phyloP scores from a whole-genome alignment of 2,797 vertebrate genomes.

The Psittacula echo region DNA sequence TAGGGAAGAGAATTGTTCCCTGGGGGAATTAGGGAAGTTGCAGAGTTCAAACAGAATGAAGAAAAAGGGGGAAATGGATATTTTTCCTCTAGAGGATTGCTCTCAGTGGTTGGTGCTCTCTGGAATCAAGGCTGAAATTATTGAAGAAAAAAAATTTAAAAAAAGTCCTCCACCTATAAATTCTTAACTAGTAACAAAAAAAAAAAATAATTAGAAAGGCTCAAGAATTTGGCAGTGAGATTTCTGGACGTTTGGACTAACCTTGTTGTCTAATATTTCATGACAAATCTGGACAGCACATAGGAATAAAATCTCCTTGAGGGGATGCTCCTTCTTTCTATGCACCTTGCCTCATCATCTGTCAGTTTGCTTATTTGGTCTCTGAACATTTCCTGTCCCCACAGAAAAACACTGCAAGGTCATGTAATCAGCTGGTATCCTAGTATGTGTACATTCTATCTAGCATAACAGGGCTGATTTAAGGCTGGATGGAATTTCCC shows the following conservation, averaged over 20 bases:
- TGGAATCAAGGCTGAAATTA: conserved; percentile 43
- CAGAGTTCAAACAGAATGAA: conserved; percentile 68
- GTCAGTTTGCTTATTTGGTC: not conserved
- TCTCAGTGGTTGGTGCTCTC: conserved; percentile 12
- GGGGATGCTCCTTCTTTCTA: not conserved
- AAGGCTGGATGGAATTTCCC: conserved; percentile 1
- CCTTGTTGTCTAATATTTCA: not conserved
- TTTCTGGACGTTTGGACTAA: not conserved
- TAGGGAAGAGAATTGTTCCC: conserved; percentile 65
- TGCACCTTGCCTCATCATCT: not conserved
- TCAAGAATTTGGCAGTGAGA: not conserved
- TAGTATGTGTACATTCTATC: not conserved
- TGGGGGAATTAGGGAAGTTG: conserved; percentile 53
- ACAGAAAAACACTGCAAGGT: not conserved
- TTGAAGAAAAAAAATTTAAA: not conserved
- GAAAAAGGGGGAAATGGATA: conserved; percentile 6
- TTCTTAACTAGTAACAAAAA: not conserved
- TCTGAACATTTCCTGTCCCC: not conserved
- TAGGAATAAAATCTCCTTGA: not conserved
- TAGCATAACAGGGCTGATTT: not conserved
- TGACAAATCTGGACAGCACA: not conserved
- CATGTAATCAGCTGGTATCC: not conserved
- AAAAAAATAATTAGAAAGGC: not conserved
- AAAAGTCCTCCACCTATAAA: not conserved
- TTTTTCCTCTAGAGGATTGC: conserved; percentile 24